phyloP scores from a whole-genome alignment of 2,113 vertebrate species.

The Thomomys bottae region DNA sequence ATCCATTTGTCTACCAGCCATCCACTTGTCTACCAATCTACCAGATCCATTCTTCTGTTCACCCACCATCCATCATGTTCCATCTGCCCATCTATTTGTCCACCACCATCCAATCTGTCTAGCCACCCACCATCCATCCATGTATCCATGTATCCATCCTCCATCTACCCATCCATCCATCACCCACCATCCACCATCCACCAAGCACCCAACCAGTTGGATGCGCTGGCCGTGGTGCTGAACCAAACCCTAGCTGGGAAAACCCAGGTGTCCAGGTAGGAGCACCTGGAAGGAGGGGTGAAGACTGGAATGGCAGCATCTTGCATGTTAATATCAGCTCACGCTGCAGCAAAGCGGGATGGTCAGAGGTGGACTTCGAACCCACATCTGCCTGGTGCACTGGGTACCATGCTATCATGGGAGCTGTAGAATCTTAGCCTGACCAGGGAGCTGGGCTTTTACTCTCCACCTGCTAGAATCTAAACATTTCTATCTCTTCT shows the following conservation, averaged over 20 bases:
- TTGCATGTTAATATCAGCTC: not conserved
- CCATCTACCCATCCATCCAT: no score
- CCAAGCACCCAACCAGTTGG: not conserved
- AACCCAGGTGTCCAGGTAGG: not conserved
- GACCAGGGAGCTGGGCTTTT: not conserved
- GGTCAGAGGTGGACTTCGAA: slow-evolving; percentile 16
- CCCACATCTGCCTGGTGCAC: not conserved
- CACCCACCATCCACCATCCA: not conserved
- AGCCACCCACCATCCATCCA: not conserved
- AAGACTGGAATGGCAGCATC: not conserved
- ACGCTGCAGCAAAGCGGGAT: not conserved
- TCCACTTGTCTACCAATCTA: not conserved
- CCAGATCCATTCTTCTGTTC: not conserved
- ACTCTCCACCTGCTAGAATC: not conserved
- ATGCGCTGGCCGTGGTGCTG: not conserved
- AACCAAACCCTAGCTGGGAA: not conserved
- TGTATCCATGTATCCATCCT: no score
- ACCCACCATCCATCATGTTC: not conserved
- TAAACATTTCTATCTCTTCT: slow-evolving; percentile 3
- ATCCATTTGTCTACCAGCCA: not conserved
- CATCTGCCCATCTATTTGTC: not conserved
- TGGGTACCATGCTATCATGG: not conserved
- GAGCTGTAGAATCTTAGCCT: not conserved
- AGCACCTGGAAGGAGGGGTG: not conserved
- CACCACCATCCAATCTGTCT: not conserved